A percentile compares a stretch with the other conserved stretches of the same genome.
Evolutionary conservation across 2,113 vertebrate species (phyloP).

Genomic region (Colistium nudipinnis): DNA sequence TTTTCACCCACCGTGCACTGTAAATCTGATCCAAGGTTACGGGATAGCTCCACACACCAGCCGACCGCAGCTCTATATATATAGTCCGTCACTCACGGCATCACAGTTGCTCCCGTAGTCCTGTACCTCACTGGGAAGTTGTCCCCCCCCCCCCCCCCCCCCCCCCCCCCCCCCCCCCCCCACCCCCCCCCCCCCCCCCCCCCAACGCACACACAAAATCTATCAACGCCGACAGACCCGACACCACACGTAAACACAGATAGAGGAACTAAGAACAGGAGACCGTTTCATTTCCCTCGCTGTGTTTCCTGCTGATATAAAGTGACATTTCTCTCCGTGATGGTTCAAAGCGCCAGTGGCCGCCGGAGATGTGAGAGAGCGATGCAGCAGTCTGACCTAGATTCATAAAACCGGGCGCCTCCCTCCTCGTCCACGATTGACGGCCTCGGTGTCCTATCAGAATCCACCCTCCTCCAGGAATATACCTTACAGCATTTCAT

Average conservation of each 20-base stretch:
- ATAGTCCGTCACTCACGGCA: slow-evolving; percentile 51
- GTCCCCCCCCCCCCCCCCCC: too few species aligned
- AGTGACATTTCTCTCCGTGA: slow-evolving; percentile 67
- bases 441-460: slow-evolving; percentile 54
- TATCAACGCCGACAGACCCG: slow-evolving; percentile 39
- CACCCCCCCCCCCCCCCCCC: neutral
- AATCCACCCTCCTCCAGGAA: slow-evolving; percentile 4
- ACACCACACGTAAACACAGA: slow-evolving; percentile 46
- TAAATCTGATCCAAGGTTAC: slow-evolving; percentile 61
- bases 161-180: neutral
- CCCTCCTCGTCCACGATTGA: slow-evolving; percentile 43
- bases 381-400: slow-evolving; percentile 68
- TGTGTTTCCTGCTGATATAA: slow-evolving; percentile 68
- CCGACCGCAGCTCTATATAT: slow-evolving; percentile 38
- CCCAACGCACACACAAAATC: slow-evolving; percentile 26
- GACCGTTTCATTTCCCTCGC: slow-evolving; percentile 47
- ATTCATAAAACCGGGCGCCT: slow-evolving; percentile 48
- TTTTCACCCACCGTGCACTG: slow-evolving; percentile 36
- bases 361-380: slow-evolving; percentile 60
- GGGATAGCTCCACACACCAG: slow-evolving; percentile 51
- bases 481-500: slow-evolving; percentile 29
- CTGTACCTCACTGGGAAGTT: slow-evolving; percentile 27
- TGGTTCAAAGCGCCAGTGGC: slow-evolving; percentile 61
- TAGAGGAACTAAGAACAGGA: slow-evolving; percentile 41
- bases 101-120: slow-evolving; percentile 31